Conservation (phyloP, 2,797 vertebrate species). For the Linurgus olivaceus region DNA sequence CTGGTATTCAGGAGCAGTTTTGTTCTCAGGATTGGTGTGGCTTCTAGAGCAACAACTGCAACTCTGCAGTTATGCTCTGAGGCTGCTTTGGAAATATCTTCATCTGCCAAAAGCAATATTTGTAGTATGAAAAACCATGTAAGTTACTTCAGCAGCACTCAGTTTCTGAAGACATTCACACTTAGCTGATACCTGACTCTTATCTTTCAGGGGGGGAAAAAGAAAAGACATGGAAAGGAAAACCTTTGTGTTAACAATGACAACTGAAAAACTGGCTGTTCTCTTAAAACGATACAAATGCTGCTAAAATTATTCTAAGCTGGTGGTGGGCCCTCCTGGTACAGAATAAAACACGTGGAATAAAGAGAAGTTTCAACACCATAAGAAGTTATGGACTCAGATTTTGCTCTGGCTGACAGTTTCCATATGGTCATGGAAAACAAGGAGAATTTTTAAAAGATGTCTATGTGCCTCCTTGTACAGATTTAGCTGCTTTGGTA, state of each 20-base stretch:
- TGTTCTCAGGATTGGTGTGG: background rate
- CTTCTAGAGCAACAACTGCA: background rate
- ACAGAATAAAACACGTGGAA: background rate
- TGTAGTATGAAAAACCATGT: background rate
- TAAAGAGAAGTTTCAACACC: background rate
- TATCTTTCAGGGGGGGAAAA: accelerated
- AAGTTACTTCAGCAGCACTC: background rate
- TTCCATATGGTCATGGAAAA: background rate
- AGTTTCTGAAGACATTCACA: background rate
- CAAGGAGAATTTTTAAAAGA: background rate
- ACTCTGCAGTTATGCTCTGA: background rate
- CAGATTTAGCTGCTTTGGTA: background rate
- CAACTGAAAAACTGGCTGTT: background rate
- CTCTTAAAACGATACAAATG: accelerated
- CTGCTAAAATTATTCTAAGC: background rate
- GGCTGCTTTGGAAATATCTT: background rate
- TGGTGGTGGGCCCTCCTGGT: background rate
- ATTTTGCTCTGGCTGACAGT: background rate
- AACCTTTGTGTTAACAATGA: background rate
- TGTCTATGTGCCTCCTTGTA: background rate
- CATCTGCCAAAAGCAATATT: background rate
- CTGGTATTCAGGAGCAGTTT: background rate
- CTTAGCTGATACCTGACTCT: background rate
- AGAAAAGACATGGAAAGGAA: background rate
- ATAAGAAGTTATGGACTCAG: background rate